These are phyloP conservation scores for Ictalurus furcatus DNA, from an alignment of 2,113 vertebrate species.

Conservation along the genomic window DNA sequence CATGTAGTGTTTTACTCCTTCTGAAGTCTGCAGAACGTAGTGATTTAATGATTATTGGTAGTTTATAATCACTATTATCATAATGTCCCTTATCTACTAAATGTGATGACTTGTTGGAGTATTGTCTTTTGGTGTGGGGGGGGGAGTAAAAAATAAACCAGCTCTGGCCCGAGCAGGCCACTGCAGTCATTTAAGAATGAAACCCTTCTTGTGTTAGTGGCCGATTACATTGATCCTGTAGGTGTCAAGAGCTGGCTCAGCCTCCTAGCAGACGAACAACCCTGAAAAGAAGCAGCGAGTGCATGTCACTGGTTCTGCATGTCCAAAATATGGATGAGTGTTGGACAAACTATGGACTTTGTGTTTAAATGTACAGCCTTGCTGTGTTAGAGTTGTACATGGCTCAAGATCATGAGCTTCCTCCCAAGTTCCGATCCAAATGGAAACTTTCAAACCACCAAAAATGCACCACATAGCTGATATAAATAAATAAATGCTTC, in stretches of 20 bases:
- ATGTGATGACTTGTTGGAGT: not conserved
- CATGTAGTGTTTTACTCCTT: not conserved
- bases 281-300: conserved; percentile 1
- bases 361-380: conserved; percentile 5
- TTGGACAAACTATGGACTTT: not conserved
- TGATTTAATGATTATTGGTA: not conserved
- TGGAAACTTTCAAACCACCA: not conserved
- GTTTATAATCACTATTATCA: too few species aligned
- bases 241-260: not conserved
- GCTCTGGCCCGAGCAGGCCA: not conserved
- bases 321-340: conserved; percentile 10
- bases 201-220: not conserved
- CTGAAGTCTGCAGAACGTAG: not conserved
- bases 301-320: not conserved
- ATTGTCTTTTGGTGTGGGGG: not conserved
- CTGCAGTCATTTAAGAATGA: conserved; percentile 13
- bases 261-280: not conserved
- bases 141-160: too few species aligned
- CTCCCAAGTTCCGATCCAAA: not conserved
- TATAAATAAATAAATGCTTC: not conserved
- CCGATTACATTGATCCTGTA: not conserved
- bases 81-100: not conserved
- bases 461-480: not conserved
- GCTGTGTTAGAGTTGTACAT: not conserved
- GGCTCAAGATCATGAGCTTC: not conserved